Evolutionary conservation across 2,113 vertebrate genomes (phyloP).

Genomic region (Clupea harengus): DNA sequence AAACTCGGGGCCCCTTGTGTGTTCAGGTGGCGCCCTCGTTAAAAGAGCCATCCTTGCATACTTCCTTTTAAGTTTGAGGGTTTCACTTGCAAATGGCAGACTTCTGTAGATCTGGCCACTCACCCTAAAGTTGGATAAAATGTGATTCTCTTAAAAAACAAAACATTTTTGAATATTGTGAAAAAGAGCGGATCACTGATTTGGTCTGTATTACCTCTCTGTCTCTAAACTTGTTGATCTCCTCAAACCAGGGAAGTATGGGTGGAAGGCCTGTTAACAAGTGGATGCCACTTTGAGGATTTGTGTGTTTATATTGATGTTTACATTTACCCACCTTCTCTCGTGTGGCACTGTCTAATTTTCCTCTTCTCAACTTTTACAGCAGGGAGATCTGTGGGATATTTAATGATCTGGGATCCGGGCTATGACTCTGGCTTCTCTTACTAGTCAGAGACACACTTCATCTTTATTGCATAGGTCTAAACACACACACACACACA

Average conservation of each 20-base stretch:
- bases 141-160: not conserved
- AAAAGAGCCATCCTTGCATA: not conserved
- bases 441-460: not conserved
- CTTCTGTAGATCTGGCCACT: not conserved
- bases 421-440: not conserved
- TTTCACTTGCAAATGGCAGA: not conserved
- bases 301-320: not conserved
- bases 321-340: not conserved
- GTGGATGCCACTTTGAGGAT: not conserved
- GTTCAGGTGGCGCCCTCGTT: not conserved
- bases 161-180: not conserved
- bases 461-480: no score
- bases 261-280: not conserved
- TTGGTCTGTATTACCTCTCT: no score
- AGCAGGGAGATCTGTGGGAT: not conserved
- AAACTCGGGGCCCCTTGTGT: not conserved
- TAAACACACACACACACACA: not conserved
- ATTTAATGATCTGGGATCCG: not conserved
- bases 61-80: not conserved
- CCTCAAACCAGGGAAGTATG: not conserved
- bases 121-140: not conserved
- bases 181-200: not conserved
- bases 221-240: not conserved
- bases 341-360: not conserved
- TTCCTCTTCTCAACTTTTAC: not conserved